Evolutionary conservation across 2,888 invertebrate genomes (phyloP).

Genomic region (Zygaena filipendulae): DNA sequence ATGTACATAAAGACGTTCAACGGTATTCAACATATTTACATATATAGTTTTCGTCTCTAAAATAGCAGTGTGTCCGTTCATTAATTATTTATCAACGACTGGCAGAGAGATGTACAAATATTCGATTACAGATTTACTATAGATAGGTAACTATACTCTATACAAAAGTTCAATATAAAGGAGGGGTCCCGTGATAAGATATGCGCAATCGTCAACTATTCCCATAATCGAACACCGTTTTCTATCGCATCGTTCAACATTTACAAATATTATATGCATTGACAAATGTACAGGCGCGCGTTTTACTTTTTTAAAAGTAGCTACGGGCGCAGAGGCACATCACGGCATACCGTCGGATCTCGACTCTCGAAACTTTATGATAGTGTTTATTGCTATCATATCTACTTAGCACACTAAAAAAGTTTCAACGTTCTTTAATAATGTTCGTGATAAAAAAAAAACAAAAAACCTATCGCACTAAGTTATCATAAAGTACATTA

Average conservation of each 20-base stretch:
- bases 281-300: not conserved
- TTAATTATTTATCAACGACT: constrained; percentile 12
- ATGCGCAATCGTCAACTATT: constrained; percentile 27
- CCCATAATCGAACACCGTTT: constrained; percentile 21
- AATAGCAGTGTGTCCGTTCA: constrained; percentile 39
- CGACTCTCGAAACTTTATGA: too few species aligned
- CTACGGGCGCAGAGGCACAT: too few species aligned
- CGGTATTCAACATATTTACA: constrained; percentile 46
- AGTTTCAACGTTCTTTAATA: too few species aligned
- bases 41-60: constrained; percentile 39
- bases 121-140: constrained; percentile 7
- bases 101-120: constrained; percentile 22
- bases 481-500: too few species aligned
- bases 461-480: too few species aligned
- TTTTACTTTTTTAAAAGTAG: too few species aligned
- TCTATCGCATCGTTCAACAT: constrained; percentile 13
- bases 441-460: too few species aligned
- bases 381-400: too few species aligned
- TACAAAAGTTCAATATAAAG: constrained; percentile 19
- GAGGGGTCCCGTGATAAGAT: constrained; percentile 31
- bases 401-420: too few species aligned
- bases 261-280: too few species aligned
- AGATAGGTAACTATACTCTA: too few species aligned
- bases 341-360: too few species aligned
- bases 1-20: constrained; percentile 42